Base-by-base conservation (phyloP, 1,140 invertebrate genomes). In the Chironomus tepperi region DNA sequence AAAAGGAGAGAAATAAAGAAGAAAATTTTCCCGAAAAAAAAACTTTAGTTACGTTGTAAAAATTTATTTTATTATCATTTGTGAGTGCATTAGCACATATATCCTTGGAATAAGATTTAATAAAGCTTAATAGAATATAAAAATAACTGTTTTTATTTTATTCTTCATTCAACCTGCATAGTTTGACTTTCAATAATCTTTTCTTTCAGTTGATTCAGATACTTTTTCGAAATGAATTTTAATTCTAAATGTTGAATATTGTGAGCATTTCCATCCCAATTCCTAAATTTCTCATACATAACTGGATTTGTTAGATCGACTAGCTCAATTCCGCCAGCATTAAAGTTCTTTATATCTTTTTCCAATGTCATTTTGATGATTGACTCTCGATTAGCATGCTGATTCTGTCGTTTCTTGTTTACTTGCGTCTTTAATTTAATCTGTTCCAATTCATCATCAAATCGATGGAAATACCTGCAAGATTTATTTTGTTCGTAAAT, bases 371-470 rank as follows among this genome's bases (percentile, higher is more conserved):
- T 88, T 75, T 87, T 88, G 24, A 93, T 88, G 15, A 89, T 84
- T 84, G 91, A 88, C 82, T 91, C 87, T 76, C 92, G 85, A 77
- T 86, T 91, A 1, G 89, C 89, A 81, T 93, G 90, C 78, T 93
- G 91, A 75, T 82, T 79, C 0, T 78, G 76, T 21, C 89, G 84
- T 78, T 87, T 88, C 80, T 88, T 91, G 15, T 90, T 89, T 57
- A 93, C 87, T 0, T 89, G 90, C 78, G 91, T 89, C 79, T 92
- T 93, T 3, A 92, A 82, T 19, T 82, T 79, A 78, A 94, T 93
- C 81, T 92, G 90, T 77, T 89, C 86, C 42, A 93, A 80, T 84
- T 94, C 91, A 76, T 91, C 89, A 78, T 92, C 87, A 82, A 93
- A 90, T 73, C 91, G 83, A 2, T 80, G 77, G 73, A 89, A 77